A percentile compares a stretch with the other conserved stretches of the same genome.
Conservation (phyloP, 2,797 vertebrate genomes). For the Leptodactylus fallax region DNA sequence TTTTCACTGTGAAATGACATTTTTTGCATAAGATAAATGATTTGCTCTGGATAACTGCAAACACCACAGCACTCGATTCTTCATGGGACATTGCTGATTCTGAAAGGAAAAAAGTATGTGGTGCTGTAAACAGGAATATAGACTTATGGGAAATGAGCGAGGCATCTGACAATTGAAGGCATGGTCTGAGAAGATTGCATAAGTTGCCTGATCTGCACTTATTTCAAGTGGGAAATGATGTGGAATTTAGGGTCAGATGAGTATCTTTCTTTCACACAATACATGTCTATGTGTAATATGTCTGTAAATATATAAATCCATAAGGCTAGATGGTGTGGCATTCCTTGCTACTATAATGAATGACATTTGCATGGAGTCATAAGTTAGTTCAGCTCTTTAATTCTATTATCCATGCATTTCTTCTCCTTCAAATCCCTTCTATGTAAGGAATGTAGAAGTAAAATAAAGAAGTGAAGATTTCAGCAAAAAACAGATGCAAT, state of each 20-base stretch:
- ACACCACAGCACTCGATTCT: not conserved
- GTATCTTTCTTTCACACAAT: not conserved
- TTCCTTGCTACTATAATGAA: not conserved
- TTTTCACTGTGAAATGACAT: not conserved
- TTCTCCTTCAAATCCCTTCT: not conserved
- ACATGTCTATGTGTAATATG: not conserved
- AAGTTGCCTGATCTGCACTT: not conserved
- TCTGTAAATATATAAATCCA: not conserved
- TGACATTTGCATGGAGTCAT: not conserved
- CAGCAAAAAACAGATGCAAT: not conserved
- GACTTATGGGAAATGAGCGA: not conserved
- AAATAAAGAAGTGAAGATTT: not conserved
- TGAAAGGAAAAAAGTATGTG: not conserved
- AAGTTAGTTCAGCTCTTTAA: not conserved
- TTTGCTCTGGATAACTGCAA: not conserved
- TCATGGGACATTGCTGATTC: not conserved
- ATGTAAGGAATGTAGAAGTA: not conserved
- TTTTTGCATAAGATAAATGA: not conserved
- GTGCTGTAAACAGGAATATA: not conserved
- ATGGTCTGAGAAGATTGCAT: not conserved
- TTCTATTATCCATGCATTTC: not conserved
- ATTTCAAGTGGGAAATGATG: not conserved
- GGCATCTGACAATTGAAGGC: not conserved
- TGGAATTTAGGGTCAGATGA: not conserved
- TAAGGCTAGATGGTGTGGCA: not conserved